Evolutionary conservation across 2,113 vertebrate genomes (phyloP), one percentile per base, ranked within the genome.

Genomic region (Sialia sialis): DNA sequence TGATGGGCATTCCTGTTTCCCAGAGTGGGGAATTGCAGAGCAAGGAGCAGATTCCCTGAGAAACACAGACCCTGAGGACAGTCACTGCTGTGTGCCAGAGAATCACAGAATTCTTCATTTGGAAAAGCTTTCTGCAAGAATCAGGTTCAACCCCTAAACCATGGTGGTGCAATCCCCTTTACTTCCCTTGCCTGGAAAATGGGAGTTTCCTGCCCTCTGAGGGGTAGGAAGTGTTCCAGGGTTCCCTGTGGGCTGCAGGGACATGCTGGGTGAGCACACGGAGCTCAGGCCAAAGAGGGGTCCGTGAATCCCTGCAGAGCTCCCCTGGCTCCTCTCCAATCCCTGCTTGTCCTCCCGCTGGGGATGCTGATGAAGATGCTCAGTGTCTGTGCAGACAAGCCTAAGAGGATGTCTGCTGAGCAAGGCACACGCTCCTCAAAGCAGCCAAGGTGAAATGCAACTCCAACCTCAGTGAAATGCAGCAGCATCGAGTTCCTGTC

Each of bases 111-210:
- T 8, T 5, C 8, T 10, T 78, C 69, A 0, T 32, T 12, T 34
- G 41, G 52, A 27, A 27, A 66, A 78, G 25, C 27, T 13, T 25
- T 56, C 52, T 36, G 8, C n/a, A 21, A 55, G 55, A 51, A 44
- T 14, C 0, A 0, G 7, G 26, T 38, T 46, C 32, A n/a, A 2
- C 16, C 3, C 3, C 49, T 38, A n/a, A 59, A 23, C 43, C 51
- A 3, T n/a, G n/a, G 18, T 49, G 32, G 20, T 54, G 59, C 76
- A 73, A 79, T n/a, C 58, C 21, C 46, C 11, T 64, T 55, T 10
- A 3, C 41, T 44, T n/a, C 56, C 29, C 44, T 18, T 29, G 43
- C 38, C 62, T 30, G 70, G 19, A 56, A 56, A 62, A 6, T 14
- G 44, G n/a, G 25, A 0, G 7, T 62, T 66, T 43, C 11, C 18